Percentiles rank a stretch among this genome's conserved stretches.
phyloP scores from a whole-genome alignment of 2,113 vertebrate species.

The Lagenorhynchus albirostris region DNA sequence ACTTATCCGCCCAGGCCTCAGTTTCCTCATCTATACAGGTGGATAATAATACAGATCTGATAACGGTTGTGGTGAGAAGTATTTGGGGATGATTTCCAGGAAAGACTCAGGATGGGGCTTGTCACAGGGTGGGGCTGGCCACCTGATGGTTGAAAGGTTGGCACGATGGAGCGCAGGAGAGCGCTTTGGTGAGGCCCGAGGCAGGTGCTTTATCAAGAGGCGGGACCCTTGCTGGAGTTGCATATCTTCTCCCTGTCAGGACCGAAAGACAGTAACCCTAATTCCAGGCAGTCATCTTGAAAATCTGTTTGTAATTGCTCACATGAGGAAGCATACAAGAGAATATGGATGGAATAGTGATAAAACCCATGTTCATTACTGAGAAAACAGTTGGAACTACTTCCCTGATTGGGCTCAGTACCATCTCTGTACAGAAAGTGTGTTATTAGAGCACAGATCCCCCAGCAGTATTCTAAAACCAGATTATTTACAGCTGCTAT shows the following conservation, averaged over 20 bases:
- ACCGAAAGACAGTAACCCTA: neutral
- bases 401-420: neutral
- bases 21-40: neutral
- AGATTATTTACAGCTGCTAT: conserved; percentile 53
- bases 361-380: neutral
- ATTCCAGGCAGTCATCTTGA: neutral
- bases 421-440: neutral
- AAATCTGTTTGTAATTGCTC: neutral
- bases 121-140: neutral
- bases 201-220: neutral
- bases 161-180: accelerated
- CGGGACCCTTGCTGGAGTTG: too few relatives aligned
- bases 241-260: neutral
- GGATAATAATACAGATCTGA: neutral
- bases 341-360: neutral
- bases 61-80: neutral
- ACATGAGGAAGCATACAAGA: neutral
- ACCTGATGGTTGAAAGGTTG: neutral
- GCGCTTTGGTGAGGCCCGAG: neutral
- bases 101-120: neutral
- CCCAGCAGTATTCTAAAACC: neutral
- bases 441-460: neutral
- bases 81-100: neutral
- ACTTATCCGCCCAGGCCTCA: neutral
- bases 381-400: neutral